Percentiles rank a stretch among this genome's conserved stretches.
Conservation (phyloP, 2,797 vertebrate species). For the Helarctos malayanus region DNA sequence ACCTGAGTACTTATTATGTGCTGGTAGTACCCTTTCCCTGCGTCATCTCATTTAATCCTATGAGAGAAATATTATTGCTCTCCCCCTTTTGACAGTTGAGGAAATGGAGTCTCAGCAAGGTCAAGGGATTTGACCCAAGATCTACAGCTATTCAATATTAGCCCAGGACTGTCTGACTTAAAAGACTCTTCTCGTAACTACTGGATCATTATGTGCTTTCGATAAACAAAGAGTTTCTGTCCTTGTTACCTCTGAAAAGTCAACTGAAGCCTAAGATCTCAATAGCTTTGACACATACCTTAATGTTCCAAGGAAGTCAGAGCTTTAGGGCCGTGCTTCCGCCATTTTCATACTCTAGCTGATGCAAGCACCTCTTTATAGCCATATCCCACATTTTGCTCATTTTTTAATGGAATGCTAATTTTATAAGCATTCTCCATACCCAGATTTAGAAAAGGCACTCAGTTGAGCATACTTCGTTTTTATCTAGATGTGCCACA, state of each 20-base stretch:
- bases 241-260: not conserved
- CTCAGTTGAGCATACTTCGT: conserved; percentile 75
- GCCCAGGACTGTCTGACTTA: not conserved
- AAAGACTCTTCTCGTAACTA: not conserved
- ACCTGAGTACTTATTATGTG: not conserved
- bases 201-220: not conserved
- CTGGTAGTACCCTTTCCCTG: not conserved
- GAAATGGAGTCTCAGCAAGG: not conserved
- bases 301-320: not conserved
- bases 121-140: not conserved
- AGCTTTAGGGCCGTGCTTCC: conserved; percentile 68
- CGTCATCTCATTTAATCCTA: not conserved
- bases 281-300: not conserved
- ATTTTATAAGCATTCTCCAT: conserved; percentile 85
- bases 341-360: conserved; percentile 75
- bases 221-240: conserved; percentile 18
- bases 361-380: conserved; percentile 76
- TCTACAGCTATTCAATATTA: not conserved
- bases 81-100: not conserved
- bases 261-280: not conserved
- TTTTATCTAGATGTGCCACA: conserved; percentile 80
- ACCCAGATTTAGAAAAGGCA: conserved; percentile 81
- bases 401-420: conserved; percentile 82
- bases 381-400: conserved; percentile 72
- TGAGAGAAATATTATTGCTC: not conserved